phyloP scores from a whole-genome alignment of 2,113 vertebrate species.

The Chloebia gouldiae region DNA sequence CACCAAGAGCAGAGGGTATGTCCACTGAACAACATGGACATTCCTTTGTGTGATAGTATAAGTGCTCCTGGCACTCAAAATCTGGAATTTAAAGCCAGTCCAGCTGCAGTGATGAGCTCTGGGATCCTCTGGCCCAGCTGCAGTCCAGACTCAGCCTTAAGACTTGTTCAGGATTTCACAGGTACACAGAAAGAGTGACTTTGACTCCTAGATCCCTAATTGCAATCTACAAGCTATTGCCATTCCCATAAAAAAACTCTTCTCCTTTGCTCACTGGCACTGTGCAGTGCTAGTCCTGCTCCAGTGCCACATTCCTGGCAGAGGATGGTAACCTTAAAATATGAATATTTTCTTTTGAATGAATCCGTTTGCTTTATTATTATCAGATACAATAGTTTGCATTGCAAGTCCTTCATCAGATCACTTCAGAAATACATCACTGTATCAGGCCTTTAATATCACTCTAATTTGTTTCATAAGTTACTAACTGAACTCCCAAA shows the following conservation, averaged over 20 bases:
- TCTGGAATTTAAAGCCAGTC: not conserved
- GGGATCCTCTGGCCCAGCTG: not conserved
- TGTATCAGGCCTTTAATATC: conserved; percentile 15
- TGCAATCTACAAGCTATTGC: not conserved
- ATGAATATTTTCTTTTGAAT: not conserved
- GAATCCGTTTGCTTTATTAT: not conserved
- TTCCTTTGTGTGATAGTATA: not conserved
- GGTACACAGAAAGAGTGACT: not conserved
- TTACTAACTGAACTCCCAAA: conserved; percentile 40
- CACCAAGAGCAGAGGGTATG: not conserved
- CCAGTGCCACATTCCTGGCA: not conserved
- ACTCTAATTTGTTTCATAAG: conserved; percentile 50
- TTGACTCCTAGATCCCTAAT: not conserved
- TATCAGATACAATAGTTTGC: not conserved
- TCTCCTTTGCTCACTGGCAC: not conserved
- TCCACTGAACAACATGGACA: not conserved
- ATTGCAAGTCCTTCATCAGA: not conserved
- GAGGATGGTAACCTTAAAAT: not conserved
- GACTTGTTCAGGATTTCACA: not conserved
- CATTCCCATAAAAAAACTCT: not conserved
- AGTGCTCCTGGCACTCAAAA: not conserved
- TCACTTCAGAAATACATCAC: not conserved
- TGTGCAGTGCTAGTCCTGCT: not conserved
- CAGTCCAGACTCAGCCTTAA: not conserved
- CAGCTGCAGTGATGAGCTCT: not conserved